Evolutionary conservation across 2,797 vertebrate genomes (phyloP).

Genomic region (Babyrousa celebensis): DNA sequence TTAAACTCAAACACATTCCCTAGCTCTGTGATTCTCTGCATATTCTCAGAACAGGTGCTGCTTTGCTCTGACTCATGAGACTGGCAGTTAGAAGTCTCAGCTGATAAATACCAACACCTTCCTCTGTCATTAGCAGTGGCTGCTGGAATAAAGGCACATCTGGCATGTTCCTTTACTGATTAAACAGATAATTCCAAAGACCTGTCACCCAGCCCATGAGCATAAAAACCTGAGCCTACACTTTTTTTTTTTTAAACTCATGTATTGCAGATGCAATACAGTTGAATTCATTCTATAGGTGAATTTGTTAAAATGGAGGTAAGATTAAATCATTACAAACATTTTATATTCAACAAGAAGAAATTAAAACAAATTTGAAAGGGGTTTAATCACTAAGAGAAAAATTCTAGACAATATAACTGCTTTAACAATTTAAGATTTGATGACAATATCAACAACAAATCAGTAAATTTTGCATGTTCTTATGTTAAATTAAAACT

Average conservation of each 20-base stretch:
- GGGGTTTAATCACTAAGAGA: slow-evolving; percentile 22
- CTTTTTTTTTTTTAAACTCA: background rate
- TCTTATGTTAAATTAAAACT: background rate
- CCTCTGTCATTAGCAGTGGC: background rate
- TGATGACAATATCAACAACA: background rate
- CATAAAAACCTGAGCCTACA: background rate
- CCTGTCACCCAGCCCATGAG: background rate
- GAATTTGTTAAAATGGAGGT: slow-evolving; percentile 22
- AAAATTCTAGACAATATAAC: background rate
- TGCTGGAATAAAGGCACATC: slow-evolving; percentile 67
- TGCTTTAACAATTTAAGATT: slow-evolving; percentile 27
- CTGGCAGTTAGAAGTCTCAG: slow-evolving; percentile 32
- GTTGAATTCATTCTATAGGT: background rate
- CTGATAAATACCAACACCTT: background rate
- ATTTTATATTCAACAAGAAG: background rate
- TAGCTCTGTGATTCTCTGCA: background rate
- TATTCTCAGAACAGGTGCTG: slow-evolving; percentile 63
- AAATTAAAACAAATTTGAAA: slow-evolving; percentile 41
- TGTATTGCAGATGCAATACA: background rate
- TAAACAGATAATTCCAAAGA: slow-evolving; percentile 21
- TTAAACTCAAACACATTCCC: background rate
- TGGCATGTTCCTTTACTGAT: slow-evolving; percentile 51
- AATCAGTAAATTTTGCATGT: slow-evolving; percentile 12
- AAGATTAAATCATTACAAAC: background rate
- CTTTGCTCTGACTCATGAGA: slow-evolving; percentile 16